Conservation (phyloP, 2,888 invertebrate genomes). For the Campoplex capitator region DNA sequence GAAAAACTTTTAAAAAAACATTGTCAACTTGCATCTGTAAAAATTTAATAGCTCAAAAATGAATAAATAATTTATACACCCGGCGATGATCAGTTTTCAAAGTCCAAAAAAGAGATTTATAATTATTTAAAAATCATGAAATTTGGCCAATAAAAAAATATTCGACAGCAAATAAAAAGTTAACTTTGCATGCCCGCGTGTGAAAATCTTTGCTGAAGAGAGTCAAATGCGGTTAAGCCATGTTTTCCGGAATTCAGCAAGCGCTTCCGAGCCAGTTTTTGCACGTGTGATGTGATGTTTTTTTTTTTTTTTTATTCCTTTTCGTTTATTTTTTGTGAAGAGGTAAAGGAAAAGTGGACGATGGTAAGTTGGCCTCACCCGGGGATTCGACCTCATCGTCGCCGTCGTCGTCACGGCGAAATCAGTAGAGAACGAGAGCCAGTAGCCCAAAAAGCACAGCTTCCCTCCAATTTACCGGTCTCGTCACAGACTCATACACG, state of each 20-base stretch:
- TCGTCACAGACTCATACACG: constrained; percentile 44
- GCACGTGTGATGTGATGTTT: not conserved
- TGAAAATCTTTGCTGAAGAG: not conserved
- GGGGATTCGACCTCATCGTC: constrained; percentile 57
- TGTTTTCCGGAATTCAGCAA: not conserved
- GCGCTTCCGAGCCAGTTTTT: not conserved
- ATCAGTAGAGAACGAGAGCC: constrained; percentile 49
- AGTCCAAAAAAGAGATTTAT: no score
- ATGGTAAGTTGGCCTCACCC: constrained; percentile 51
- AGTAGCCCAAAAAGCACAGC: constrained; percentile 54
- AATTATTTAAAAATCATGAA: no score
- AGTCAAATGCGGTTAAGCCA: not conserved
- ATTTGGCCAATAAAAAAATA: not conserved
- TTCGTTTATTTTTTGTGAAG: not conserved
- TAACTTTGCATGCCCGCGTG: not conserved
- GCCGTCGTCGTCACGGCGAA: constrained; percentile 57
- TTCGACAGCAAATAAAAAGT: not conserved
- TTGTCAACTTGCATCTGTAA: no score
- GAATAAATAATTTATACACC: not conserved
- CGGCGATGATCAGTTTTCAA: not conserved
- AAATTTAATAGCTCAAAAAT: not conserved
- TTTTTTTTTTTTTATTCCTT: not conserved
- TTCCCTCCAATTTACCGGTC: constrained; percentile 69
- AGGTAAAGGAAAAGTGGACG: constrained; percentile 38
- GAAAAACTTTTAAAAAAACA: not conserved